Evolutionary conservation across 2,113 vertebrate species (phyloP).

Genomic region (Hypomesus transpacificus): DNA sequence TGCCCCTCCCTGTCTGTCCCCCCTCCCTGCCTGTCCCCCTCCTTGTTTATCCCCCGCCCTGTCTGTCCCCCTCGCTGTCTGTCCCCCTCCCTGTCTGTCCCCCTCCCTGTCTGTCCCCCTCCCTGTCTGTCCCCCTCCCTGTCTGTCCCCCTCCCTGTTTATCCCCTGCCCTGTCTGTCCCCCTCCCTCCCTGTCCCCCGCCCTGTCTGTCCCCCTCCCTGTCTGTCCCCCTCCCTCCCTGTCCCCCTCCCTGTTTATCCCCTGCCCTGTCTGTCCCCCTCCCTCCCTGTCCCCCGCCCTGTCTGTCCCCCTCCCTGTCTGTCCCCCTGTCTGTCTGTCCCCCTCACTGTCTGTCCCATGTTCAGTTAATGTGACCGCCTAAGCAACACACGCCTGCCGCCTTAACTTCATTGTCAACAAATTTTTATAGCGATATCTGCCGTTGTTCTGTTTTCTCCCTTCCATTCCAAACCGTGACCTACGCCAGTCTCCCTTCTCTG

Average conservation of each 20-base stretch:
- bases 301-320: background rate
- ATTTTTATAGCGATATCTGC: no score
- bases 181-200: background rate
- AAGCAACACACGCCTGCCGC: no score
- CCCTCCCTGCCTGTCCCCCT: no score
- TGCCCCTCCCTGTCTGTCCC: background rate
- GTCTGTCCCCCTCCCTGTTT: background rate
- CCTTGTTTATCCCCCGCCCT: no score
- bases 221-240: background rate
- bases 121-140: background rate
- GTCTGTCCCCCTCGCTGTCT: no score
- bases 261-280: background rate
- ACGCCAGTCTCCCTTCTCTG: no score
- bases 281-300: background rate
- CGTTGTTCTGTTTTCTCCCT: no score
- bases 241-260: background rate
- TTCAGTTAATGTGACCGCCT: no score
- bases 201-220: background rate
- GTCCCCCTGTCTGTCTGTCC: background rate
- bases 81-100: background rate
- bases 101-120: background rate
- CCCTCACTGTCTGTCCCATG: no score
- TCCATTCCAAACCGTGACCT: no score
- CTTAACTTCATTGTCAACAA: no score
- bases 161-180: background rate